Evolutionary conservation across 1,140 invertebrate genomes (phyloP), one percentile per base, ranked within the genome.

Genomic region (Hormaphis cornu): DNA sequence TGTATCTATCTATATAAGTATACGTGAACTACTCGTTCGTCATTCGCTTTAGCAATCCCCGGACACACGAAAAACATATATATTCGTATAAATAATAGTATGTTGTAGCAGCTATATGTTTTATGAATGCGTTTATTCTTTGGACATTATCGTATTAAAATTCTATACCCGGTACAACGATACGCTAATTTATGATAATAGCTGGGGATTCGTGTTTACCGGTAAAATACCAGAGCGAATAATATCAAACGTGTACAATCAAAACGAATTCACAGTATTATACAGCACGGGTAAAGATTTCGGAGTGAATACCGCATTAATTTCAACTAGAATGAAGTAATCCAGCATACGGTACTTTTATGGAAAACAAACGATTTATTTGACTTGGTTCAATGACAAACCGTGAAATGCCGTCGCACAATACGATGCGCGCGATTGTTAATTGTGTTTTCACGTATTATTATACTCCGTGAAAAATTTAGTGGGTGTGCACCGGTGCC

Each of bases 161-260:
- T n/a, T n/a, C n/a, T 30, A 26, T 30, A 42, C 40, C 20, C 24
- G 22, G 54, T n/a, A n/a, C 8, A 66, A 48, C 42, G 6, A 48
- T n/a, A n/a, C 28, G 18, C 30, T 66, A 66, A 66, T 66, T 66
- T 66, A 66, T 66, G 61, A 30, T 50, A 66, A 66, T 66, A 66
- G 50, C 61, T 28, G 18, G n/a, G n/a, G 58, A 42, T 58, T 46
- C 58, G 40, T 46, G 46, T 63, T 44, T 44, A 44, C 37, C 20
- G 40, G 58, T 63, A 37, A 26, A 58, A 58, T 58, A 58, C 22
- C 40, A 58, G 22, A 58, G 40, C 54, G 54, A 40, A 58, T 58
- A 40, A 58, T 16, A 58, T 58, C 24, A 58, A 58, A 58, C 33
- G 37, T 24, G 20, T 24, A 58, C 4, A 22, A 58, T 58, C 24